A percentile compares a stretch with the other conserved stretches of the same genome.
phyloP scores from a whole-genome alignment of 2,797 vertebrate species.

The Macropus fuliginosus region DNA sequence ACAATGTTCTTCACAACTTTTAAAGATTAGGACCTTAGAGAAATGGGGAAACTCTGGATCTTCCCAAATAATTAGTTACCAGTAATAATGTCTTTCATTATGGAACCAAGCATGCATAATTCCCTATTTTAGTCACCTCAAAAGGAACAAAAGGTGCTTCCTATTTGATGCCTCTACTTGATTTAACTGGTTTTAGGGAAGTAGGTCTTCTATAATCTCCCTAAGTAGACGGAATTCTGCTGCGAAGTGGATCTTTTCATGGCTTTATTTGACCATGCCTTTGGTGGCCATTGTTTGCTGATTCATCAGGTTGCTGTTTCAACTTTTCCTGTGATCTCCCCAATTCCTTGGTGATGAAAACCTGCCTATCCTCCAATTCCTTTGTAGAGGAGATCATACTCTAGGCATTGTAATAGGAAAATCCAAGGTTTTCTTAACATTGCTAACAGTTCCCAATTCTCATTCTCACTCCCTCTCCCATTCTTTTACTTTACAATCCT shows the following conservation, averaged over 20 bases:
- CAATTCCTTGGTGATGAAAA: not conserved
- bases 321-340: not conserved
- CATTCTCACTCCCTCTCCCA: not conserved
- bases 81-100: not conserved
- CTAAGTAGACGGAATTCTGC: not conserved
- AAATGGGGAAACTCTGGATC: not conserved
- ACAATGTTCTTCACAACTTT: not conserved
- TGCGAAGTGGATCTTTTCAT: not conserved
- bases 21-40: not conserved
- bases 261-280: not conserved
- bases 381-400: not conserved
- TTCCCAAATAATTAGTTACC: not conserved
- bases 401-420: not conserved
- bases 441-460: not conserved
- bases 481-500: not conserved
- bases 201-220: not conserved
- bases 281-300: not conserved
- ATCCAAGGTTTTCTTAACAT: not conserved
- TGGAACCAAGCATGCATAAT: not conserved
- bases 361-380: not conserved
- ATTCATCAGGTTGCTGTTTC: not conserved
- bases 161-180: not conserved
- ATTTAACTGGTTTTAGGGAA: not conserved
- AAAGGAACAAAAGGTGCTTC: not conserved
- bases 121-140: not conserved